Conservation (phyloP, 2,113 vertebrate genomes). For the Lates calcarifer region DNA sequence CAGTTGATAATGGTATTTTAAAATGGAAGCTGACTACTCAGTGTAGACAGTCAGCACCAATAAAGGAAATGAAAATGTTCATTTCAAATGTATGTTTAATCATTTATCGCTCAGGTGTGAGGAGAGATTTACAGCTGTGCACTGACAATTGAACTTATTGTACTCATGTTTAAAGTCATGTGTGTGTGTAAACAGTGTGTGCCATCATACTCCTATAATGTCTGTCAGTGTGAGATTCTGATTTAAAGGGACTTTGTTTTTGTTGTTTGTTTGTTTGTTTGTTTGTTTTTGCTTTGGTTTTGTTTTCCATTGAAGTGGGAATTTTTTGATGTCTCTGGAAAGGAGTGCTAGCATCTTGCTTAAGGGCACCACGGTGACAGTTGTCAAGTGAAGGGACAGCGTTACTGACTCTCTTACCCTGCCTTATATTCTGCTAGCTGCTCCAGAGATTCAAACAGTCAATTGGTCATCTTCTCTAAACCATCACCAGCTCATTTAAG, state of each 20-base stretch:
- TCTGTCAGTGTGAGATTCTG: background rate
- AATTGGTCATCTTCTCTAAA: background rate
- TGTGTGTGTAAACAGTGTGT: background rate
- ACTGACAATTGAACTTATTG: slow-evolving; percentile 1
- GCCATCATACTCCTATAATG: background rate
- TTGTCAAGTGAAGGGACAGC: background rate
- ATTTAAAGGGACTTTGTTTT: background rate
- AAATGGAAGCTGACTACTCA: background rate
- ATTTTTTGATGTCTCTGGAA: background rate
- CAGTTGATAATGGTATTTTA: background rate
- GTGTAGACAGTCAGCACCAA: background rate
- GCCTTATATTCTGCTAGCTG: background rate
- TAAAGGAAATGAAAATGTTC: background rate
- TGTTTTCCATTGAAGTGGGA: background rate
- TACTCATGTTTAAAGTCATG: background rate
- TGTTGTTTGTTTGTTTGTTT: no score
- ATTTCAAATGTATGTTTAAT: background rate
- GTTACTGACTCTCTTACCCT: background rate
- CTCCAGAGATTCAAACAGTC: background rate
- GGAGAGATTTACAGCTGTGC: background rate
- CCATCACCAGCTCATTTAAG: no score
- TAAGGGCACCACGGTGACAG: background rate
- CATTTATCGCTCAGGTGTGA: background rate
- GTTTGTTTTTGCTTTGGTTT: background rate
- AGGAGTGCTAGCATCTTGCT: background rate